Percentiles rank a stretch among this genome's conserved stretches.
Conservation (phyloP, 2,113 vertebrate genomes). For the Amazona vittata region DNA sequence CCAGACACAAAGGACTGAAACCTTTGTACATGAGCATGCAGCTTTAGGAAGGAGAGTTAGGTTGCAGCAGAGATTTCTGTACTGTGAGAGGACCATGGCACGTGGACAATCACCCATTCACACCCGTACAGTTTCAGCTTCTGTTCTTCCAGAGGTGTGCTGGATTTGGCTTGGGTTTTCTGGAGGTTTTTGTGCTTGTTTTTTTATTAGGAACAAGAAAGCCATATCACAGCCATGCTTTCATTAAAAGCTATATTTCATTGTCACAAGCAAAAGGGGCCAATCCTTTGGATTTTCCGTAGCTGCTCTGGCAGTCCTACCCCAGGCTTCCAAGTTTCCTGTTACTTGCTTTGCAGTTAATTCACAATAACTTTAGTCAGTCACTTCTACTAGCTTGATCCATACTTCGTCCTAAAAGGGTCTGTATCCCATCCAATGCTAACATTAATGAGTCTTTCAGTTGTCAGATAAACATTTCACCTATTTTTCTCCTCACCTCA, state of each 20-base stretch:
- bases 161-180: neutral
- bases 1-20: neutral
- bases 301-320: neutral
- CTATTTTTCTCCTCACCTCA: neutral
- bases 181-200: neutral
- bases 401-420: neutral
- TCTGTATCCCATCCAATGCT: neutral
- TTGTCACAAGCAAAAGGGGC: neutral
- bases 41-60: neutral
- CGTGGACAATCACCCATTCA: neutral
- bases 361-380: neutral
- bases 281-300: neutral
- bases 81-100: neutral
- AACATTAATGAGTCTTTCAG: neutral
- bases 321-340: neutral
- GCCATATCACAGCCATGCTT: neutral
- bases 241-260: neutral
- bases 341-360: neutral
- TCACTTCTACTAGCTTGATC: neutral
- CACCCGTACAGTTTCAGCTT: neutral
- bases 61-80: neutral
- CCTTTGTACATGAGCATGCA: neutral
- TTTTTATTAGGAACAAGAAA: neutral
- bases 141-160: neutral
- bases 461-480: neutral